Evolutionary conservation across 2,888 invertebrate species (phyloP).

Genomic region (Diplazon laetatorius): DNA sequence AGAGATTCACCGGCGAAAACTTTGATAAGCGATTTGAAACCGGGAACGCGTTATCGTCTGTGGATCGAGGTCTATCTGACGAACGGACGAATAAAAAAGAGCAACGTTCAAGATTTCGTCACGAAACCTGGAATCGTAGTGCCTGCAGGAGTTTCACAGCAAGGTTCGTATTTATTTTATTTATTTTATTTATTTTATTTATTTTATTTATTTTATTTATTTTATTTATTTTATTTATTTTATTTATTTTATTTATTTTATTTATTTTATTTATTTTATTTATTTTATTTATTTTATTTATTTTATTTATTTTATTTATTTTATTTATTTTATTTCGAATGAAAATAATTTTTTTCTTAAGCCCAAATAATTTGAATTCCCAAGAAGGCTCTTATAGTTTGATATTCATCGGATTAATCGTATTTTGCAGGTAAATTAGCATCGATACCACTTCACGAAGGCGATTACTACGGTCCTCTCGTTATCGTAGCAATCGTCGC

Average conservation of each 20-base stretch:
- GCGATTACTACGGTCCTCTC: slow-evolving; percentile 94
- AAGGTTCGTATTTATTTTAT: slow-evolving; percentile 80
- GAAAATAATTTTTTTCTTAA: too few relatives aligned
- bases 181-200: too few relatives aligned
- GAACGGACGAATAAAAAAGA: slow-evolving; percentile 94
- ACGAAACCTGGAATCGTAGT: slow-evolving; percentile 89
- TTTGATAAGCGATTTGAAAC: slow-evolving; percentile 87
- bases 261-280: too few relatives aligned
- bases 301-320: too few relatives aligned
- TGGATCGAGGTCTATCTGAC: slow-evolving; percentile 96
- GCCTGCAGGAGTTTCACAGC: slow-evolving; percentile 83
- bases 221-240: too few relatives aligned
- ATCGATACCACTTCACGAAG: slow-evolving; percentile 84
- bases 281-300: too few relatives aligned
- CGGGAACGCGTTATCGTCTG: slow-evolving; percentile 92
- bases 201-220: too few relatives aligned
- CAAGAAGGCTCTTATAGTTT: not conserved
- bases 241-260: too few relatives aligned
- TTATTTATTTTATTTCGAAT: too few relatives aligned
- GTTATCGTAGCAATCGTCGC: slow-evolving; percentile 95
- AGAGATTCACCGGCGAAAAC: slow-evolving; percentile 88
- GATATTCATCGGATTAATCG: slow-evolving; percentile 1
- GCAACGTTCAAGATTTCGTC: slow-evolving; percentile 93
- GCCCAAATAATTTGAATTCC: too few relatives aligned
- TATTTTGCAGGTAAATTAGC: slow-evolving; percentile 84